Evolutionary conservation across 2,113 vertebrate species (phyloP), one percentile per base, ranked within the genome.

Genomic region (Columbina picui): DNA sequence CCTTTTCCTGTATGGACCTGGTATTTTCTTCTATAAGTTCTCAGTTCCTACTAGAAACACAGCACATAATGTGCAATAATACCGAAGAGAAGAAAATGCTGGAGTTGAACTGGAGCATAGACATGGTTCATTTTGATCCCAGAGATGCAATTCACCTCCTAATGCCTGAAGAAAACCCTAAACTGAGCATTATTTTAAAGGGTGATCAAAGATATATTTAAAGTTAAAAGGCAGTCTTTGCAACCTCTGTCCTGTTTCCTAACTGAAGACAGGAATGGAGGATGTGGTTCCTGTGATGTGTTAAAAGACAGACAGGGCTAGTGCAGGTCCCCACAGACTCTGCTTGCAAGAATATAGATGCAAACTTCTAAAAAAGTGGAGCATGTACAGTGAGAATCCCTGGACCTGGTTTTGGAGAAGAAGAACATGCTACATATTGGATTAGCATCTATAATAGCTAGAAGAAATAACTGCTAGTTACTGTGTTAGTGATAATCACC

Each of bases 1-100:
- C 22, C 75, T 39, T 64, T 96, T 97, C 80, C 75, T 93, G 14
- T 59, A 76, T 32, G 52, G 60, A 96, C 80, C 84, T 90, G 87
- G 79, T 87, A 79, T 55, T 80, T 94, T 20, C 30, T 93, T 78
- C 41, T 87, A 38, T 29, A 73, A 55, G 43, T 69, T 84, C 52
- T 93, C 63, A 81, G 47, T 70, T 95, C 74, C 36, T 84, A 4
- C 45, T 92, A 18, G 57, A 94, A 96, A 92, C 60, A 53, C 23
- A 83, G 20, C 6, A 29, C 21, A 56, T 47, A 56, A 81, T 68
- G 30, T 64, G 39, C 36, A 68, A n/a, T 56, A 49, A 34, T 53
- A 30, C 23, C 30, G 71, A 84, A 87, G 26, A 75, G 5, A 71
- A 70, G 16, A 71, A 90, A 90, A 81, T 8, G 3, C 38, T 70